Base-by-base conservation (phyloP, 1,140 invertebrate species). In the Thaumatotibia leucotreta region DNA sequence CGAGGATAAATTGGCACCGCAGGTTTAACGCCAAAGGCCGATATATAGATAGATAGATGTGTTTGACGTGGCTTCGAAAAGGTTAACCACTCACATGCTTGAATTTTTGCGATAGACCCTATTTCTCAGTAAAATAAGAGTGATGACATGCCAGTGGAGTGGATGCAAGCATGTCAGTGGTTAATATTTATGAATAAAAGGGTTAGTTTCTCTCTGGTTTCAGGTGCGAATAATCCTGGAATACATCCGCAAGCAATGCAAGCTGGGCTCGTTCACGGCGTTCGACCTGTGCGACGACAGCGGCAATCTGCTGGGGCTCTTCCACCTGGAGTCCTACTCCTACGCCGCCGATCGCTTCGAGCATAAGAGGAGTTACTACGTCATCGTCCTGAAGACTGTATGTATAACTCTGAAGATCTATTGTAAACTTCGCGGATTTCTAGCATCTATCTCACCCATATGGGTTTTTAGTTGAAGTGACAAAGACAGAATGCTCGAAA, bases 201-300 rank as follows among this genome's bases (percentile, higher is more conserved):
- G n/a, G n/a, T n/a, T n/a, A n/a, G n/a, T n/a, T n/a, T n/a, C n/a
- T n/a, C n/a, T n/a, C n/a, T n/a, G n/a, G n/a, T 10, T n/a, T 10
- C 33, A 39, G 33, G 33, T 39, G 3, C 33, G 33, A 35, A 77
- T 86, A 3, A 86, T 89, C 80, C 49, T 89, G 63, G 87, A 89
- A 67, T 89, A 83, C 20, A 86, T 89, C 6, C 64, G 87, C 61
- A 84, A 80, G 70, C 80, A 75, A 39, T 89, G 85, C 66, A 75
- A 70, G 33, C 63, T 89, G 0, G 86, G 76, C 0, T 65, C 65
- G 1, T 86, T 73, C 69, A 80, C 84, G 0, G 32, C 79, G 23
- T 89, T 89, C 65, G 86, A 89, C 24, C 54, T 89, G n/a, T 83
- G 83, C 35, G 83, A 84, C 31, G 82, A 83, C 3, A 73, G 22